Evolutionary conservation across 2,797 vertebrate genomes (phyloP).

Genomic region (Rhinoraja longicauda): DNA sequence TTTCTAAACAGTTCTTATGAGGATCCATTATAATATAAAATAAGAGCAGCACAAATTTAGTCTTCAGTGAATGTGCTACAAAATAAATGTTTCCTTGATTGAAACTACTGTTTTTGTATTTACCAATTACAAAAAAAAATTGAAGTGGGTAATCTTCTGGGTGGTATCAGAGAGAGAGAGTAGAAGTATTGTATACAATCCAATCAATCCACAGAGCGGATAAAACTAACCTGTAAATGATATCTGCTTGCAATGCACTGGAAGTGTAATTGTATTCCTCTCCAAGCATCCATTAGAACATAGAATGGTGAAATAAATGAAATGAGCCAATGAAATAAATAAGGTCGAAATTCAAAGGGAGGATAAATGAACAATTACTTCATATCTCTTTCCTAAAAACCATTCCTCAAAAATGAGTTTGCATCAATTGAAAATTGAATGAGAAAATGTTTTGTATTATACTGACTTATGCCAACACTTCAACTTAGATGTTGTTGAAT

Average conservation of each 20-base stretch:
- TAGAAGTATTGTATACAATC: neutral
- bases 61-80: neutral
- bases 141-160: neutral
- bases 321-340: too few relatives aligned
- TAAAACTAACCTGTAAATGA: neutral
- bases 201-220: too few relatives aligned
- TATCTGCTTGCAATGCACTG: neutral
- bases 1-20: neutral
- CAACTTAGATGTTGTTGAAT: neutral
- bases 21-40: neutral
- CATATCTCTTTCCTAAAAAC: neutral
- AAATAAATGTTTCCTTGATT: neutral
- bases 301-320: too few relatives aligned
- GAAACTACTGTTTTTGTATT: neutral
- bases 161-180: neutral
- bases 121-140: neutral
- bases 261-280: neutral
- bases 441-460: neutral
- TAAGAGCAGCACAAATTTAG: neutral
- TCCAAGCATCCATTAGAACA: too few relatives aligned
- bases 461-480: neutral
- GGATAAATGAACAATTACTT: neutral
- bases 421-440: too few relatives aligned
- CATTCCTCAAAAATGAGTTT: neutral
- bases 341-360: too few relatives aligned